A percentile compares a stretch with the other conserved stretches of the same genome.
phyloP scores from a whole-genome alignment of 2,888 invertebrate species.

The Eupeodes luniger region DNA sequence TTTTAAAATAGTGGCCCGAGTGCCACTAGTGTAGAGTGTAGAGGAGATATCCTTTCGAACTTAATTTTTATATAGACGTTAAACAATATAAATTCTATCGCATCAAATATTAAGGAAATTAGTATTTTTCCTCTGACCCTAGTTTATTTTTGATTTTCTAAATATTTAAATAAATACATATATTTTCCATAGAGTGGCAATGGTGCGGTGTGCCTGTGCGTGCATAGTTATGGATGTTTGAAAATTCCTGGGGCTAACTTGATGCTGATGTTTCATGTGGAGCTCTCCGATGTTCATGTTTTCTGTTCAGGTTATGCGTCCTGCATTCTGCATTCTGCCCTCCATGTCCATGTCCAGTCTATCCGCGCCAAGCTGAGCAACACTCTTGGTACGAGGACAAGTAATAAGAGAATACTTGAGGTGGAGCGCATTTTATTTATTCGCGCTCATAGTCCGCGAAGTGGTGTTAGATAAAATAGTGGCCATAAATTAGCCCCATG shows the following conservation, averaged over 20 bases:
- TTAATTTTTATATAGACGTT: no score
- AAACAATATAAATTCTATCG: no score
- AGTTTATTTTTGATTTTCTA: no score
- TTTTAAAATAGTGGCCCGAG: no score
- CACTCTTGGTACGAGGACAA: slow-evolving; percentile 67
- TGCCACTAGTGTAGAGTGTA: no score
- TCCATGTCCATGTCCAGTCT: not conserved
- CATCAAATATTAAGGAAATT: no score
- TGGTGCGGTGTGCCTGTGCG: no score
- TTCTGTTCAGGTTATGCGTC: slow-evolving; percentile 15
- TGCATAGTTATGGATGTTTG: not conserved
- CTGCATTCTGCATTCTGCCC: no score
- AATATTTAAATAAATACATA: no score
- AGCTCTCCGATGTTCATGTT: slow-evolving; percentile 35
- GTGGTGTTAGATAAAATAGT: slow-evolving; percentile 76
- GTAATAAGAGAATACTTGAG: slow-evolving; percentile 75
- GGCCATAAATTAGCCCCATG: slow-evolving; percentile 66
- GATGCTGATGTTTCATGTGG: slow-evolving; percentile 37
- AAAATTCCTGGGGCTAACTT: slow-evolving; percentile 37
- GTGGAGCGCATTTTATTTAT: slow-evolving; percentile 73
- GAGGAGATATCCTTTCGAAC: no score
- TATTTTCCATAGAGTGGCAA: not conserved
- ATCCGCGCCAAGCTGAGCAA: not conserved
- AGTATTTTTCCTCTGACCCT: no score
- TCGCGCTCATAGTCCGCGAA: slow-evolving; percentile 67